Conservation (phyloP, 2,797 vertebrate species). For the Novumbra hubbsi region DNA sequence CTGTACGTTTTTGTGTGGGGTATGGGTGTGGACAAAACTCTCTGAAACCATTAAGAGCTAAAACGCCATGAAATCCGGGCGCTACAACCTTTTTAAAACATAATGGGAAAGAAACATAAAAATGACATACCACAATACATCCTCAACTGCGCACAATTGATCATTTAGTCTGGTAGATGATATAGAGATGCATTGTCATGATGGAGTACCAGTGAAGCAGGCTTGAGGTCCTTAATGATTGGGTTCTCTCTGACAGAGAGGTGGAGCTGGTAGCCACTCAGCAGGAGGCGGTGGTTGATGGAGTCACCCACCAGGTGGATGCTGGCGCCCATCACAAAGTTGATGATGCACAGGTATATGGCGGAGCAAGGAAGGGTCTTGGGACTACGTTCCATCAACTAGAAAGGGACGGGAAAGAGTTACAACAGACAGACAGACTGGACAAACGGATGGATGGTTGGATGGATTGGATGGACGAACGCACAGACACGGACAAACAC, state of each 20-base stretch:
- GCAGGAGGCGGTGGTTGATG: conserved; percentile 92
- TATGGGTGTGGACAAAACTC: not conserved
- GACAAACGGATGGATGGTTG: too few species aligned
- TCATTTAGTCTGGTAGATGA: not conserved
- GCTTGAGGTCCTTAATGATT: conserved; percentile 91
- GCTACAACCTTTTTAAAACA: not conserved
- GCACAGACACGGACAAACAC: not conserved
- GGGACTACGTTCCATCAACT: conserved; percentile 91
- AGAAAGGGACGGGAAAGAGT: conserved; percentile 11
- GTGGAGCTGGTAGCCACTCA: conserved; percentile 96
- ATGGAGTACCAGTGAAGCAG: conserved; percentile 82
- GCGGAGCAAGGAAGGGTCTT: conserved; percentile 79
- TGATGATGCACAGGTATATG: conserved; percentile 90
- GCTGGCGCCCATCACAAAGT: conserved; percentile 96
- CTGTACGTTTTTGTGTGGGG: not conserved
- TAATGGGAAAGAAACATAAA: not conserved
- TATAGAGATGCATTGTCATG: not conserved
- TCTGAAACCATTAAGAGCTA: too few species aligned
- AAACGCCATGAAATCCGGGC: too few species aligned
- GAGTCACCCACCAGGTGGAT: conserved; percentile 98
- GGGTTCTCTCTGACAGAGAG: conserved; percentile 94
- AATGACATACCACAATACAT: not conserved
- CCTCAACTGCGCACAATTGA: not conserved
- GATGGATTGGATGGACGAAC: not conserved
- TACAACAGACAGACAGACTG: not conserved